Base-by-base conservation (phyloP, 2,888 invertebrate genomes). In the Tenthredo livida region DNA sequence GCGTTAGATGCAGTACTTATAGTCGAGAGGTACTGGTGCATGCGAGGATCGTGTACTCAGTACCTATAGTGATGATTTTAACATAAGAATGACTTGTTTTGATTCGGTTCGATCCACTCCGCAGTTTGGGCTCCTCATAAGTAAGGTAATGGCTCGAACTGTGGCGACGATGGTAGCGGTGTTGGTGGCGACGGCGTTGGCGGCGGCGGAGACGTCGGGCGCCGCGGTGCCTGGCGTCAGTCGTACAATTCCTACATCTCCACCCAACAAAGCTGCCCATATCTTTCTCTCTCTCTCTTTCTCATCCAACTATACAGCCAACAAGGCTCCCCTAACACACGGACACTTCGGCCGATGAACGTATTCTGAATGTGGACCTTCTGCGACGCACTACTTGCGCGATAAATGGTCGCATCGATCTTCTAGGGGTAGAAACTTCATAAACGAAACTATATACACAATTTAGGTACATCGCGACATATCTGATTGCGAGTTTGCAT, bases 171-270 rank as follows among this genome's bases (percentile, higher is more conserved):
- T 67, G 43, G 70, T 47, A 67, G 70, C 67, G 67, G 83, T 70
- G 67, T 67, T 67, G 70, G 70, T 70, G 83, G 83, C 47, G 83
- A 83, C 83, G 83, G 67, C 67, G 83, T 65, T 61, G 80, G 80
- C 67, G 91, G 90, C 91, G 91, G 90, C 89, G 90, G 90, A 90
- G 92, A 91, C 92, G 92, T 91, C 92, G 86, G 90, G 88, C 89
- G 89, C 88, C 88, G 87, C 86, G 90, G 89, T 89, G 91, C 89
- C 90, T 88, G 88, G 86, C 88, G 86, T 88, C 85, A 43, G 72
- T 70, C 83, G 67, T 83, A 83, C 83, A 65, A 83, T 83, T 83
- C 83, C 83, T 33, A 43, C 85, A 43, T 65, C 40, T 72, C 85
- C 85, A 58, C 85, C 83, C 83, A 67, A 83, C 83, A 84, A 84